Evolutionary conservation across 2,113 vertebrate genomes (phyloP), one percentile per base, ranked within the genome.

Genomic region (Castor canadensis): DNA sequence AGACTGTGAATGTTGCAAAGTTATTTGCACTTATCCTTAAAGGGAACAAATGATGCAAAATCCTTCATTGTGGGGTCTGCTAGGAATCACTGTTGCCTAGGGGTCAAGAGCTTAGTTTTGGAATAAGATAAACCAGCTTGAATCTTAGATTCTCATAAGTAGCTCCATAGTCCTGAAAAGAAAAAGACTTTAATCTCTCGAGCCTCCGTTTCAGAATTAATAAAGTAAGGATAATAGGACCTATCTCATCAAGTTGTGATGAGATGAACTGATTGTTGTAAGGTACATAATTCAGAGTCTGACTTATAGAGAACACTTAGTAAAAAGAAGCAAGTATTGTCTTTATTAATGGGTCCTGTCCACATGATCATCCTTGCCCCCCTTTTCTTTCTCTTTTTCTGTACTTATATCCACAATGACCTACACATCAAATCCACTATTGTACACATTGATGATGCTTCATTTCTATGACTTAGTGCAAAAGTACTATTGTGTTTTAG

Each of bases 131-230:
- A 62, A 24, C 35, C 62, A 66, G 58, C 71, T 75, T 3, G 15
- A 43, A 40, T 75, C 24, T 79, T 47, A 35, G 54, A n/a, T 43
- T 28, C 32, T 95, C 6, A 16, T 43, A 71, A 54, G 6, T 52
- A 56, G 32, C 32, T 66, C 40, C n/a, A 28, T 71, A 62, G 60
- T 15, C n/a, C 19, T n/a, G 20, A 56, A 60, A 54, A 35, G 62
- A 32, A 79, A 26, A 17, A 47, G 38, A 60, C 30, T 77, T 60
- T 82, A 40, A 40, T 4, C 15, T 93, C 73, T 47, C 40, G 35
- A 89, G n/a, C 80, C 73, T 89, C 45, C 40, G 72, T 87, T 90
- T 88, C n/a, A 92, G 81, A 82, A 49, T 60, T 77, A 77, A 38
- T 76, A 80, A 77, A 76, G 28, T 54, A 60, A 76, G 38, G 38